Evolutionary conservation across 1,140 invertebrate genomes (phyloP).

Genomic region (Xylocopa sonorina): DNA sequence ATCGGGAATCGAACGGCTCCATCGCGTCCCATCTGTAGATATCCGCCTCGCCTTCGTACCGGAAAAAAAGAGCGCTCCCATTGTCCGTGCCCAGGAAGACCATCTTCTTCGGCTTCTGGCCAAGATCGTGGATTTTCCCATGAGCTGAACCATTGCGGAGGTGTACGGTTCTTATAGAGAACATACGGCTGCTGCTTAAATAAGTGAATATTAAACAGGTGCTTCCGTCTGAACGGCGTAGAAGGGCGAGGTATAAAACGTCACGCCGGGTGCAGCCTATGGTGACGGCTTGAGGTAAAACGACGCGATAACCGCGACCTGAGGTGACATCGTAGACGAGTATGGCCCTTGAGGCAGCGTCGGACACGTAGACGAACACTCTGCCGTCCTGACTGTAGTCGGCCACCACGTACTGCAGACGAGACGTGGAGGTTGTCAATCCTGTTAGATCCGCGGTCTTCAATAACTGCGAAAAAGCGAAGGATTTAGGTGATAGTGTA

Average conservation of each 20-base stretch:
- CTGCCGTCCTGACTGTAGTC: constrained; percentile 82
- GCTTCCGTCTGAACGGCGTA: constrained; percentile 80
- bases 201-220: constrained; percentile 84
- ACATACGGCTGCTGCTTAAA: constrained; percentile 82
- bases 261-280: constrained; percentile 78
- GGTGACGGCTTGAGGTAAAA: constrained; percentile 82
- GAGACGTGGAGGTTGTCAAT: constrained; percentile 79
- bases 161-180: constrained; percentile 83
- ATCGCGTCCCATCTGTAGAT: constrained; percentile 81
- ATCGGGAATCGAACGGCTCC: constrained; percentile 67
- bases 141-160: constrained; percentile 81
- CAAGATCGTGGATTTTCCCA: constrained; percentile 83
- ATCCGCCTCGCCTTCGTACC: constrained; percentile 80
- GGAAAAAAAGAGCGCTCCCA: constrained; percentile 83
- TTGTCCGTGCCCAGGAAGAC: constrained; percentile 85
- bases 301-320: constrained; percentile 83
- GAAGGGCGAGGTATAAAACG: constrained; percentile 84
- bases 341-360: constrained; percentile 84
- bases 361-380: constrained; percentile 84
- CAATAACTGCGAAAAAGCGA: constrained; percentile 73
- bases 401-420: constrained; percentile 84
- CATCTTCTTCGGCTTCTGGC: constrained; percentile 81
- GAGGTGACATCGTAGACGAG: constrained; percentile 85
- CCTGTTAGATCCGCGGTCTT: constrained; percentile 83
- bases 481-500: constrained; percentile 3